phyloP scores from a whole-genome alignment of 2,113 vertebrate species.

The Paratilapia polleni region DNA sequence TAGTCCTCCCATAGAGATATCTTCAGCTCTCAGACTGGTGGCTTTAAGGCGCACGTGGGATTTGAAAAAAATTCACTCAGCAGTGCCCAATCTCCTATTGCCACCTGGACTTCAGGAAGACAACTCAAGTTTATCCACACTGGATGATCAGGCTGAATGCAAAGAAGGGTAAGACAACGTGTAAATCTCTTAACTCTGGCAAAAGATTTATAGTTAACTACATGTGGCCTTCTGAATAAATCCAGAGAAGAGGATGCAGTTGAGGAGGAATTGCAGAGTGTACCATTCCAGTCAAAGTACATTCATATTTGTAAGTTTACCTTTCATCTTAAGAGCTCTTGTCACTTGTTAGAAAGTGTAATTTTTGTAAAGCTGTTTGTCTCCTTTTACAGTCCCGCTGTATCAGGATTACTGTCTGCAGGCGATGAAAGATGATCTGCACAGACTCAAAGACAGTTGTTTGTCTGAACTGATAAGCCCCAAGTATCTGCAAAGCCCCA shows the following conservation, averaged over 20 bases:
- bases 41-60: slow-evolving; percentile 21
- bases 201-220: not conserved
- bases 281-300: slow-evolving; percentile 70
- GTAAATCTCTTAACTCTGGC: not conserved
- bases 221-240: not conserved
- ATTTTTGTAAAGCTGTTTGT: not conserved
- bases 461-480: slow-evolving; percentile 50
- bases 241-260: slow-evolving; percentile 19
- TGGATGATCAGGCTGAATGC: not conserved
- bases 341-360: not conserved
- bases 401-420: slow-evolving; percentile 82
- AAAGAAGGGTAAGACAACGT: slow-evolving; percentile 36
- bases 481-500: slow-evolving; percentile 31
- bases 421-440: slow-evolving; percentile 50
- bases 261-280: slow-evolving; percentile 27
- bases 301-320: slow-evolving; percentile 71
- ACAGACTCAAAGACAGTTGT: slow-evolving; percentile 11
- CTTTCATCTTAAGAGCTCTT: not conserved
- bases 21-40: slow-evolving; percentile 61
- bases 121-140: not conserved
- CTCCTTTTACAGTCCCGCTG: slow-evolving; percentile 71
- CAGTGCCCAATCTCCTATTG: slow-evolving; percentile 10
- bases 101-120: not conserved
- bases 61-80: slow-evolving; percentile 4
- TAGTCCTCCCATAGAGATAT: slow-evolving; percentile 54